Percentiles rank a stretch among this genome's conserved stretches.
These are phyloP conservation scores for Nomia melanderi DNA, from an alignment of 1,140 invertebrate genomes.

Conservation along the genomic window DNA sequence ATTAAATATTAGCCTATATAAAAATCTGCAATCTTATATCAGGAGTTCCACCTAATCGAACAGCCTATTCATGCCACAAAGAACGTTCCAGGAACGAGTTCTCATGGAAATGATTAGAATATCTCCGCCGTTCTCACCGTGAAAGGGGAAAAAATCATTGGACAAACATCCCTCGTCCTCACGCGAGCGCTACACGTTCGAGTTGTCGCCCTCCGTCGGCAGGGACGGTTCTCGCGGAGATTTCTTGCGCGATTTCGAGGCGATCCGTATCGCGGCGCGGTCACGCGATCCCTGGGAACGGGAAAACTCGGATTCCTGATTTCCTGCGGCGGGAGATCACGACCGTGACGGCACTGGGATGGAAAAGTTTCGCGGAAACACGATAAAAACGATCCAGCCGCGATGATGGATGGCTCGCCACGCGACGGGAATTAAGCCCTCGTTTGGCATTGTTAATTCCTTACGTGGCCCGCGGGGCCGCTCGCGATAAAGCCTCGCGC, in stretches of 20 bases:
- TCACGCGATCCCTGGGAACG: neutral
- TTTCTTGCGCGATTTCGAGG: neutral
- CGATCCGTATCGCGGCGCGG: neutral
- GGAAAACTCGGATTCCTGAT: neutral
- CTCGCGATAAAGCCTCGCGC: neutral
- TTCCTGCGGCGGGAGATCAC: neutral
- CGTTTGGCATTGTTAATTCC: neutral
- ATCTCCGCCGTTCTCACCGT: neutral
- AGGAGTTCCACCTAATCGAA: no score
- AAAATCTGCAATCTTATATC: no score
- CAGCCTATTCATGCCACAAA: no score
- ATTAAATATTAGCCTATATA: no score
- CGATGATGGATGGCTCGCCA: neutral
- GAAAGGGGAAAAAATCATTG: neutral
- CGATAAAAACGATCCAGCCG: neutral
- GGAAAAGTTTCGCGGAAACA: neutral
- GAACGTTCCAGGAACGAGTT: no score
- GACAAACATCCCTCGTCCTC: neutral
- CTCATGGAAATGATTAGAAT: neutral
- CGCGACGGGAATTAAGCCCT: neutral
- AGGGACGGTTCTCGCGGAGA: conserved; percentile 4
- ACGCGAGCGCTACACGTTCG: neutral
- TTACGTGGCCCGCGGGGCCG: neutral
- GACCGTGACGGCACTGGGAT: neutral
- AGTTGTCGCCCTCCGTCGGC: conserved; percentile 5